Percentiles rank a stretch among this genome's conserved stretches.
phyloP scores from a whole-genome alignment of 2,888 invertebrate genomes.

The Dryococelus australis region DNA sequence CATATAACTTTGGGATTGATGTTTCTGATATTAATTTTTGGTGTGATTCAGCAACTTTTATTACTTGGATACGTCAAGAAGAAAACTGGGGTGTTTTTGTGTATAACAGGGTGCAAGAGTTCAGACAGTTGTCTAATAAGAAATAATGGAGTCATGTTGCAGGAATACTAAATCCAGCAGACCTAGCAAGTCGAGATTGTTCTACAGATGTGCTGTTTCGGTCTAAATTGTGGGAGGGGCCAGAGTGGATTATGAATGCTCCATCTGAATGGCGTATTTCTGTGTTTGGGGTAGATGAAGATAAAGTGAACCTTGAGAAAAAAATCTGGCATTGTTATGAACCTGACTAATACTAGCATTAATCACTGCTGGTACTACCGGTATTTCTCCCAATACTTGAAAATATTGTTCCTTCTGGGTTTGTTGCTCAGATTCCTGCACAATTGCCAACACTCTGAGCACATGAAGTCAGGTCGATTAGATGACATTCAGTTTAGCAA shows the following conservation, averaged over 20 bases:
- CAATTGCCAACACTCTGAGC: not conserved
- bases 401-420: not conserved
- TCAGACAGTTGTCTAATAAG: not conserved
- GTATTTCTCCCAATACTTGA: not conserved
- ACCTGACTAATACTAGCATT: not conserved
- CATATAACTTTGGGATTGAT: not conserved
- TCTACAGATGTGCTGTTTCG: constrained; percentile 24
- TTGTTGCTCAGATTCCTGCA: not conserved
- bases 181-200: constrained; percentile 46
- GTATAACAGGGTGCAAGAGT: constrained; percentile 44
- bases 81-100: constrained; percentile 48
- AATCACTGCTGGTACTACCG: not conserved
- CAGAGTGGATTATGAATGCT: not conserved
- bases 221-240: constrained; percentile 47
- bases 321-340: not conserved
- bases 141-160: constrained; percentile 46
- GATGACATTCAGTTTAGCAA: not conserved
- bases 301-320: not conserved
- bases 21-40: constrained; percentile 29
- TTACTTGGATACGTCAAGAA: constrained; percentile 44
- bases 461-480: not conserved
- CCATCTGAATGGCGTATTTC: not conserved
- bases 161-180: constrained; percentile 47
- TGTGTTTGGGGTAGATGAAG: not conserved
- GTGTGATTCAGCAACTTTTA: constrained; percentile 44